Base-by-base conservation (phyloP, 2,888 invertebrate species). In the Hyposoter didymator region DNA sequence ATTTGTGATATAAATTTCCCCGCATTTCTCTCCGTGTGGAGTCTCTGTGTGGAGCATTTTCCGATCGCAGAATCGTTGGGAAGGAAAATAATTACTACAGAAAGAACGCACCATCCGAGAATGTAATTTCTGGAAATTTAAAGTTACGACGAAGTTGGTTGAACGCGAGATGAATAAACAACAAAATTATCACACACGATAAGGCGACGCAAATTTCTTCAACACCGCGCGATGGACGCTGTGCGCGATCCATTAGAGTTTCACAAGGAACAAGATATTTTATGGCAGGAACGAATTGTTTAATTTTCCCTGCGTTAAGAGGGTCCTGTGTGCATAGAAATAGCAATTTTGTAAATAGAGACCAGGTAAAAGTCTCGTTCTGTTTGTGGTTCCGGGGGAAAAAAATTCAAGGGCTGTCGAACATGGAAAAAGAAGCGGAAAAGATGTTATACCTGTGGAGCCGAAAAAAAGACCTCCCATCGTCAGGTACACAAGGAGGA, bases 401-500 rank as follows among this genome's bases (percentile, higher is more conserved):
- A 32, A 52, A n/a, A 52, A 19, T 64, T 64, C 28, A 39, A 49
- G 64, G 73, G 49, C 49, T 49, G 66, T 28, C 22, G 39, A 49
- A 32, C 43, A 66, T 66, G 52, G 12, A 47, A 80, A 69, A 14
- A 59, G 52, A 52, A 32, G 32, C 66, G 43, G 66, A 70, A 47
- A 62, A 67, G 35, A 73, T 70, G 64, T 49, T 73, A 66, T 80
- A 66, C 80, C 73, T 66, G 80, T 22, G 49, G 55, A 73, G 19
- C 22, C 43, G 43, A 19, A 49, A 55, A 55, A 59, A 43, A 59
- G 73, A 79, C 73, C 73, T 59, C 73, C 80, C 72, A 47, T 67
- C 59, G 47, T 43, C 78, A 73, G 78, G 78, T 73, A 78, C 73
- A 67, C 22, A 55, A 69, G 14, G 35, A 55, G 78, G 78, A 73